Conservation (phyloP, 2,888 invertebrate species). For the Tiphia femorata region DNA sequence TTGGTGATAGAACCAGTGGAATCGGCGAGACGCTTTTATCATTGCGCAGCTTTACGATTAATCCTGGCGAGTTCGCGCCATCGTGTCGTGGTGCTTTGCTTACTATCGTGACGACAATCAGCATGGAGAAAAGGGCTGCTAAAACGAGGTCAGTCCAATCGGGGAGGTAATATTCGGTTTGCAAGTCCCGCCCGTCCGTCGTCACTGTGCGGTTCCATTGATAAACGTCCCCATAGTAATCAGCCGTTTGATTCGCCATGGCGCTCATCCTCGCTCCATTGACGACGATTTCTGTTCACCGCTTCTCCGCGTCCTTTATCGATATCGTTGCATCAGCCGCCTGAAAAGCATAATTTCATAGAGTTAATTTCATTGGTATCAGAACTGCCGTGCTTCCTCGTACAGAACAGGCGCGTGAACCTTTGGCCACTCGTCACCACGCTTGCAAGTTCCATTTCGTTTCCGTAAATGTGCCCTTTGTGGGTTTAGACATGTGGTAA, state of each 20-base stretch:
- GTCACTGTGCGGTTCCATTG: conserved; percentile 39
- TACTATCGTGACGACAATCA: conserved; percentile 67
- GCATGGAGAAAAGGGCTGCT: conserved; percentile 60
- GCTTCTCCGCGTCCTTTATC: not conserved
- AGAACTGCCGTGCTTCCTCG: too few species aligned
- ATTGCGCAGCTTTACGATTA: too few species aligned
- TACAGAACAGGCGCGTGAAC: too few species aligned
- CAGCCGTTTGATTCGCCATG: conserved; percentile 46
- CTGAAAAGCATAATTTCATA: not conserved
- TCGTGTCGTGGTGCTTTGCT: too few species aligned
- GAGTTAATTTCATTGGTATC: too few species aligned
- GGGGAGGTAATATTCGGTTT: conserved; percentile 45
- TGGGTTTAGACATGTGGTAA: too few species aligned
- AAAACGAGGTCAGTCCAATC: conserved; percentile 62
- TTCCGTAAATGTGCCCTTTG: too few species aligned
- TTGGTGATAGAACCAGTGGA: too few species aligned
- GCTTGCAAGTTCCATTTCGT: too few species aligned
- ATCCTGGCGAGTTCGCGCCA: too few species aligned
- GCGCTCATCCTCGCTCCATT: conserved; percentile 44
- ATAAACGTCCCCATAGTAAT: conserved; percentile 40
- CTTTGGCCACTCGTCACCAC: too few species aligned
- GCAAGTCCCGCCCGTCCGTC: conserved; percentile 18
- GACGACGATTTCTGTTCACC: conserved; percentile 32
- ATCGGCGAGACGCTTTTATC: too few species aligned
- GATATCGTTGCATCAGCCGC: not conserved